A percentile compares a stretch with the other conserved stretches of the same genome.
These are phyloP conservation scores for Silurus lanzhouensis DNA, from an alignment of 2,797 vertebrate genomes.

Conservation along the genomic window DNA sequence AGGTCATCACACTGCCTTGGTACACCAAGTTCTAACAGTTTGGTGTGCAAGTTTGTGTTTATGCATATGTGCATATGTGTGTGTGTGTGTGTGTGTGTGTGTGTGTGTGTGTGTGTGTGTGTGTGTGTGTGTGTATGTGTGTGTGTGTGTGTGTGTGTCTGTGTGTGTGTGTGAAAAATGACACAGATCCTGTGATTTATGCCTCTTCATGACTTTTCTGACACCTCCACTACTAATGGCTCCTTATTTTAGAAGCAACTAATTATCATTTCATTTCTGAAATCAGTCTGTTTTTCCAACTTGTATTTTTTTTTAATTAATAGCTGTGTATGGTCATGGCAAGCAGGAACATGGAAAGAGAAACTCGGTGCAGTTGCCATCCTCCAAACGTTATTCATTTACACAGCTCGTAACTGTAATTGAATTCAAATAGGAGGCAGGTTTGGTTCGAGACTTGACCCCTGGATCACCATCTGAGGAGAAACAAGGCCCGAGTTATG, in stretches of 20 bases:
- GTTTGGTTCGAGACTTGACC: slow-evolving; percentile 64
- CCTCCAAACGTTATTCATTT: slow-evolving; percentile 57
- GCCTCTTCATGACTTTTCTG: slow-evolving; percentile 86
- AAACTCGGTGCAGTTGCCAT: slow-evolving; percentile 21
- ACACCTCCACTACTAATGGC: slow-evolving; percentile 81
- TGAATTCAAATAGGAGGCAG: slow-evolving; percentile 64
- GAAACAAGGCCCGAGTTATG: slow-evolving; percentile 71
- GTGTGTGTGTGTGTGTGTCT: slow-evolving; percentile 40
- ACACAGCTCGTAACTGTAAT: slow-evolving; percentile 58
- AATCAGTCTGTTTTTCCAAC: slow-evolving; percentile 64
- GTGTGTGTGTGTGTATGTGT: slow-evolving; percentile 62
- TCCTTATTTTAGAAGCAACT: slow-evolving; percentile 81
- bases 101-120: slow-evolving; percentile 63
- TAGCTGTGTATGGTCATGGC: not conserved
- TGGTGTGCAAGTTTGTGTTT: slow-evolving; percentile 66
- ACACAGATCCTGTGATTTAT: slow-evolving; percentile 86
- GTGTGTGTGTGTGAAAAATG: slow-evolving; percentile 72
- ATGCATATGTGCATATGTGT: slow-evolving; percentile 60
- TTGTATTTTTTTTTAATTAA: not conserved
- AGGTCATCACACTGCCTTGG: slow-evolving; percentile 79
- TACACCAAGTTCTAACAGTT: slow-evolving; percentile 77
- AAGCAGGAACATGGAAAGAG: slow-evolving; percentile 37
- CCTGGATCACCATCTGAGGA: slow-evolving; percentile 66
- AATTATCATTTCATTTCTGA: slow-evolving; percentile 91
- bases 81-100: slow-evolving; percentile 63